A percentile compares a stretch with the other conserved stretches of the same genome.
These are phyloP conservation scores for Byasa hedistus DNA, from an alignment of 2,888 invertebrate species.

Conservation along the genomic window DNA sequence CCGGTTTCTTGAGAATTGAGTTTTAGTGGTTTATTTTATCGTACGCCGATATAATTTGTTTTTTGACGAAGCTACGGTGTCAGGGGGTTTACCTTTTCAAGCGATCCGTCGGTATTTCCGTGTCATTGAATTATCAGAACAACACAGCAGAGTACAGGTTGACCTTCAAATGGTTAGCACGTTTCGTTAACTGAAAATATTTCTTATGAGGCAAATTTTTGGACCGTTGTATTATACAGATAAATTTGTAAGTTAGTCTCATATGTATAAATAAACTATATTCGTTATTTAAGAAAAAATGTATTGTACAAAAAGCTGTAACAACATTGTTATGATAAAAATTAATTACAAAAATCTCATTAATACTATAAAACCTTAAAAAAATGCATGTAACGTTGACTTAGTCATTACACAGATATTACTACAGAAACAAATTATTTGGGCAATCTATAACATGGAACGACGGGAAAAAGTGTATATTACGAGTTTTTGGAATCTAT, in stretches of 20 bases:
- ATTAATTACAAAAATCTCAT: too few species aligned
- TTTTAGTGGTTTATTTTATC: not conserved
- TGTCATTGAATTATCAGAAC: constrained; percentile 7
- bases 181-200: not conserved
- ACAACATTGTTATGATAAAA: not conserved
- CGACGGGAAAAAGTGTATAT: not conserved
- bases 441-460: not conserved
- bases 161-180: constrained; percentile 4
- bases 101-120: not conserved
- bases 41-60: not conserved
- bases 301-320: not conserved
- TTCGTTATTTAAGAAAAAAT: not conserved
- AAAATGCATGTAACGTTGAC: not conserved
- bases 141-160: not conserved
- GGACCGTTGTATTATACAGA: not conserved
- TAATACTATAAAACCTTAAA: too few species aligned
- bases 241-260: not conserved
- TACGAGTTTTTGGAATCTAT: too few species aligned
- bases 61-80: not conserved
- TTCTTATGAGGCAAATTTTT: not conserved
- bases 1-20: not conserved
- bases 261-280: not conserved
- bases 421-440: not conserved
- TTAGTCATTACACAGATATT: not conserved
- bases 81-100: constrained; percentile 15